Conservation (phyloP, 2,888 invertebrate species). For the Limulus polyphemus region DNA sequence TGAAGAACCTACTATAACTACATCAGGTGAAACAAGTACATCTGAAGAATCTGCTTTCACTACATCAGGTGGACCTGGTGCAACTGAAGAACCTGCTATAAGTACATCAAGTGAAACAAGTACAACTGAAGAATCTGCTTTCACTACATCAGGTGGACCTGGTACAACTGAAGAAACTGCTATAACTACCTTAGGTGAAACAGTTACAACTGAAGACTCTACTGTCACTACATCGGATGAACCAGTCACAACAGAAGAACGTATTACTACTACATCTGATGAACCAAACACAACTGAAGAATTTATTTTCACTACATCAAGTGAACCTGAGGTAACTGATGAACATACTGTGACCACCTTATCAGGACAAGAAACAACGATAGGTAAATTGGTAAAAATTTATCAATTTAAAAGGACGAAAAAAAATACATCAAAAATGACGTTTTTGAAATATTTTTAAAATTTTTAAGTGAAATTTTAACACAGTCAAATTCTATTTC, state of each 20-base stretch:
- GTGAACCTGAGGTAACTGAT: neutral
- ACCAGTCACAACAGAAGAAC: neutral
- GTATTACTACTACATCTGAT: neutral
- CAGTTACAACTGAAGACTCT: no score
- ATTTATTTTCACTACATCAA: neutral
- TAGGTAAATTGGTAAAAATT: no score
- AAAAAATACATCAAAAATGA: no score
- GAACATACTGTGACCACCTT: no score
- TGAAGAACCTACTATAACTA: neutral
- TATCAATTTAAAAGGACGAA: no score
- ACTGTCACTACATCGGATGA: neutral
- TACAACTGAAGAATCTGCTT: neutral
- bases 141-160: neutral
- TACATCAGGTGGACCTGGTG: neutral
- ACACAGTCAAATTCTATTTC: no score
- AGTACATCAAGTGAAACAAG: no score
- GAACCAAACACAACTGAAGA: slow-evolving; percentile 1
- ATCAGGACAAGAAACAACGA: no score
- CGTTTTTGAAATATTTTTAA: no score
- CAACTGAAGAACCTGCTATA: no score
- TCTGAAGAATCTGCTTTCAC: neutral
- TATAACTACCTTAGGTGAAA: neutral
- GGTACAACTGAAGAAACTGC: neutral
- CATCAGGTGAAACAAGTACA: neutral
- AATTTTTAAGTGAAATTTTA: no score